A percentile compares a stretch with the other conserved stretches of the same genome.
These are phyloP conservation scores for Petrocephalus sullivani DNA, from an alignment of 2,797 vertebrate species.

Conservation along the genomic window DNA sequence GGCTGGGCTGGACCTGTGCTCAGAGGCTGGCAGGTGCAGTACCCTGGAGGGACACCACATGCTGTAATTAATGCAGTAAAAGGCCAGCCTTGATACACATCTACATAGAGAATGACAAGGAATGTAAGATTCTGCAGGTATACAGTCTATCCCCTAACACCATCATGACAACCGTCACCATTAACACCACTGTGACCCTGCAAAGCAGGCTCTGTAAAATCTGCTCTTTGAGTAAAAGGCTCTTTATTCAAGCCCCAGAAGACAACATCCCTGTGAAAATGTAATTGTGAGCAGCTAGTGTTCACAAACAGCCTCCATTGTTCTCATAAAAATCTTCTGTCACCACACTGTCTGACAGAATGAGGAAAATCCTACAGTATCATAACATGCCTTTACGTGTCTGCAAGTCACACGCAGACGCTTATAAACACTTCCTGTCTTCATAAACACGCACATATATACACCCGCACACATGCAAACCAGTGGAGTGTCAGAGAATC, in stretches of 20 bases:
- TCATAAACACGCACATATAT: not conserved
- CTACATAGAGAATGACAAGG: not conserved
- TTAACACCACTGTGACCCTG: not conserved
- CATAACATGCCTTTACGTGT: not conserved
- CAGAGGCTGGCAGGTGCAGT: not conserved
- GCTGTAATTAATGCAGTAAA: not conserved
- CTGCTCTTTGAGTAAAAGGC: not conserved
- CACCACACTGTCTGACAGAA: not conserved
- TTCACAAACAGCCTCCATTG: slow-evolving; percentile 2
- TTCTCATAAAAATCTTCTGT: not conserved
- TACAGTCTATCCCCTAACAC: not conserved
- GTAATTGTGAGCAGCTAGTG: not conserved
- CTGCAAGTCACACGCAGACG: not conserved
- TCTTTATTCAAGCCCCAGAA: not conserved
- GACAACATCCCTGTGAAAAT: not conserved
- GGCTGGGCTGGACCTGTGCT: not conserved
- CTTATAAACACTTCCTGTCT: not conserved
- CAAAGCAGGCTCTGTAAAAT: not conserved
- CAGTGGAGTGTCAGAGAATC: not conserved
- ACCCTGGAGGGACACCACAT: not conserved
- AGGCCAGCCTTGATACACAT: not conserved
- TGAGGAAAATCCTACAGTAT: not conserved
- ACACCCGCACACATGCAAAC: not conserved
- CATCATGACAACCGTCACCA: not conserved
- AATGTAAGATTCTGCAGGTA: not conserved